A percentile compares a stretch with the other conserved stretches of the same genome.
Evolutionary conservation across 2,797 vertebrate species (phyloP).

Genomic region (Cynodonichthys magdalenae): DNA sequence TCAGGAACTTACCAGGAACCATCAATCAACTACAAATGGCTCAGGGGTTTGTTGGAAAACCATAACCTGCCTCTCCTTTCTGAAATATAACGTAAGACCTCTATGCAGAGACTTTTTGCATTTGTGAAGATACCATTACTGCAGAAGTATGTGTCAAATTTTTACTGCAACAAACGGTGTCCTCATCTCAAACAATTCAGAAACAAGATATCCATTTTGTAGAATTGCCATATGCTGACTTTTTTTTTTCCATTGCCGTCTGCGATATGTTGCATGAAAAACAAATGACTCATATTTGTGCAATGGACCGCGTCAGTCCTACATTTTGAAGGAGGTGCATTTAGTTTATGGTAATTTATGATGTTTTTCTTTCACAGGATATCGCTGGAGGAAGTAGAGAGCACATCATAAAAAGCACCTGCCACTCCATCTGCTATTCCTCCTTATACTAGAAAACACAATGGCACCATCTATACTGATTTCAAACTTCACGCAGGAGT

Average conservation of each 20-base stretch:
- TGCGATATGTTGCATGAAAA: background rate
- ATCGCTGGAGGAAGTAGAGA: constrained; percentile 9
- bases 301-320: background rate
- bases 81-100: no score
- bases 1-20: background rate
- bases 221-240: no score
- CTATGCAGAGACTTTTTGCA: background rate
- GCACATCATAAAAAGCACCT: constrained; percentile 9
- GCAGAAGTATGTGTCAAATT: no score
- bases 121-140: background rate
- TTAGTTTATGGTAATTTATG: background rate
- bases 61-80: background rate
- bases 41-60: background rate
- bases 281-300: background rate
- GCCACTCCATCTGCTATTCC: background rate
- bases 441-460: background rate
- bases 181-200: no score
- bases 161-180: no score
- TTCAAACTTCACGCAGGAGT: constrained; percentile 60
- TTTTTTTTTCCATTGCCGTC: no score
- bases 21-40: background rate
- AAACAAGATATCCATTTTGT: no score
- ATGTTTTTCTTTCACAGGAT: constrained; percentile 35
- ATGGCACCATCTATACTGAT: constrained; percentile 37
- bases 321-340: background rate